phyloP scores from a whole-genome alignment of 2,888 invertebrate genomes.

The Nomada ferruginata region DNA sequence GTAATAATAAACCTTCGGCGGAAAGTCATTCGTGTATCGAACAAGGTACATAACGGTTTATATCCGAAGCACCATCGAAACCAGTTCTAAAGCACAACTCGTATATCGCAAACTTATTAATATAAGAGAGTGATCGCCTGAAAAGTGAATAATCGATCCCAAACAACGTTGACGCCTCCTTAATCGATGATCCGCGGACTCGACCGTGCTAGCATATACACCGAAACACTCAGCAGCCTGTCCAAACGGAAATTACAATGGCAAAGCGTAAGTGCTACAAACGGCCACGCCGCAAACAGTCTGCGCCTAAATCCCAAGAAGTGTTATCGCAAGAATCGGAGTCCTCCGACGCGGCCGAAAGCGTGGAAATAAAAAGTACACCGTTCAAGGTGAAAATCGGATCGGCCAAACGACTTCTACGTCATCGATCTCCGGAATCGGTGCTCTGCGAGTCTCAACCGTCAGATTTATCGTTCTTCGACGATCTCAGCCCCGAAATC shows the following conservation, averaged over 20 bases:
- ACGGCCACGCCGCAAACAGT: conserved; percentile 37
- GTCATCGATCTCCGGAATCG: conserved; percentile 71
- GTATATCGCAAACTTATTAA: neutral
- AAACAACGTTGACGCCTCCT: conserved; percentile 3
- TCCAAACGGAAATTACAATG: conserved; percentile 37
- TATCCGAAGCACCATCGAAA: neutral
- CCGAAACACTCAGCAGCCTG: neutral
- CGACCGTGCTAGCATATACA: neutral
- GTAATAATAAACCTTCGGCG: neutral
- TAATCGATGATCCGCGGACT: neutral
- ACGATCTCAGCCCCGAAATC: conserved; percentile 74
- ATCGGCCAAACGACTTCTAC: conserved; percentile 7
- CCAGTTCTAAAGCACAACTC: neutral
- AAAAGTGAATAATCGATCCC: neutral
- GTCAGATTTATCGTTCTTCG: conserved; percentile 57
- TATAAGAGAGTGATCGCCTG: neutral
- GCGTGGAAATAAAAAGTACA: neutral
- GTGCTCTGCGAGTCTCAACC: conserved; percentile 64
- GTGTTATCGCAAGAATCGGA: conserved; percentile 14
- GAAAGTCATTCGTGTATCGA: conserved; percentile 8
- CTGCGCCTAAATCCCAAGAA: conserved; percentile 13
- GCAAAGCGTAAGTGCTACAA: conserved; percentile 50
- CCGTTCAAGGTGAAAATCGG: neutral
- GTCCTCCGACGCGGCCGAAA: neutral
- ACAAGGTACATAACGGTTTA: conserved; percentile 24